A percentile compares a stretch with the other conserved stretches of the same genome.
phyloP scores from a whole-genome alignment of 2,797 vertebrate genomes.

The Argentina silus region DNA sequence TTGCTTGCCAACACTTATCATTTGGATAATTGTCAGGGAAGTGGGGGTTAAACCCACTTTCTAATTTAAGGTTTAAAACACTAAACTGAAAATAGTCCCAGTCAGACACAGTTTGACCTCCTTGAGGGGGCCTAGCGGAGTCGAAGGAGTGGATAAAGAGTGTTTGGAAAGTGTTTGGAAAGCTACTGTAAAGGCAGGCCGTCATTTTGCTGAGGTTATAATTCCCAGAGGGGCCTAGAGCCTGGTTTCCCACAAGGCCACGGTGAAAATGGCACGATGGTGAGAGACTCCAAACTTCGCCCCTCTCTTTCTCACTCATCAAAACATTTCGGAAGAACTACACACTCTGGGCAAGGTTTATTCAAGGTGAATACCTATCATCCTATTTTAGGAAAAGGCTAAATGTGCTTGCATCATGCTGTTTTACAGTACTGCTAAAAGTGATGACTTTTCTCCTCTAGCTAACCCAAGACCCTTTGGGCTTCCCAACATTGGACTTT shows the following conservation, averaged over 20 bases:
- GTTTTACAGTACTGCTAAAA: too few relatives aligned
- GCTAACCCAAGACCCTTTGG: not conserved
- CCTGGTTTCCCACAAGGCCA: conserved; percentile 30
- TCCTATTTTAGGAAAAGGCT: not conserved
- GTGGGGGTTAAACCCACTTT: conserved; percentile 46
- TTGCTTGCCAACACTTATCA: conserved; percentile 44
- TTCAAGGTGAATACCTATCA: conserved; percentile 3
- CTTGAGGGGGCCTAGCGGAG: not conserved
- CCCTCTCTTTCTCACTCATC: not conserved
- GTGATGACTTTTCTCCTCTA: too few relatives aligned
- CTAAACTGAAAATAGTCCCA: not conserved
- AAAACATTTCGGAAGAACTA: conserved; percentile 18
- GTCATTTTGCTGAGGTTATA: conserved; percentile 34
- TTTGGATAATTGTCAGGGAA: conserved; percentile 61
- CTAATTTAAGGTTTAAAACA: conserved; percentile 47
- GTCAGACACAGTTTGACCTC: too few relatives aligned
- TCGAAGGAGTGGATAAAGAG: conserved; percentile 24
- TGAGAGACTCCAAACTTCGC: conserved; percentile 32
- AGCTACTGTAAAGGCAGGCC: conserved; percentile 19
- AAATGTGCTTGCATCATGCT: not conserved
- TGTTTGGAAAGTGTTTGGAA: conserved; percentile 37
- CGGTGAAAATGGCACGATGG: conserved; percentile 46
- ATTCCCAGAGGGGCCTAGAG: conserved; percentile 24
- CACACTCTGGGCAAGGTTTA: conserved; percentile 3
- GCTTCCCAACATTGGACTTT: not conserved